Base-by-base conservation (phyloP, 1,140 invertebrate genomes). In the Camponotus pennsylvanicus region DNA sequence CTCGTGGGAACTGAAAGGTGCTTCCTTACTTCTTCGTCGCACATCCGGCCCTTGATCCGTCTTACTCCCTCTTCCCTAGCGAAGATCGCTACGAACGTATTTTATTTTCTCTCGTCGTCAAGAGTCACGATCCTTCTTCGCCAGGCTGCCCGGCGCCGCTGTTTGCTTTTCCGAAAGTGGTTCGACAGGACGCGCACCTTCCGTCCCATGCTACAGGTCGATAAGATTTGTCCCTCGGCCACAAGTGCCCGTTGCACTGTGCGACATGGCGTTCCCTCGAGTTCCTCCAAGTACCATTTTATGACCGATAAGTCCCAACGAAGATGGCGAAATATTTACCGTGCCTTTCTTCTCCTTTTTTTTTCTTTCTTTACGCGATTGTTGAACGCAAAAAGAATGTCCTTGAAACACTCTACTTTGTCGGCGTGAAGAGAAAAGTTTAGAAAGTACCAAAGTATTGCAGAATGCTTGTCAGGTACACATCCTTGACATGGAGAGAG, bases 1-100 rank as follows among this genome's bases (percentile, higher is more conserved):
- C 93, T 93, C 93, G 92, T 93, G 93, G 91, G 91, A 93, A 93
- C 83, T 80, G 86, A 91, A 93, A 91, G 92, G 89, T 92, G 92
- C 89, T 90, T 89, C 88, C 89, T 91, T 89, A 86, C 88, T 86
- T 89, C 77, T 76, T 57, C 79, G 27, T 88, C 78, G 45, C 59
- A 49, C 32, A n/a, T 40, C 70, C 73, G 11, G n/a, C 13, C 21
- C 13, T 79, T 69, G 21, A 32, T 21, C 59, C 66, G 87, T 89
- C 88, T 87, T 83, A 76, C 40, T 89, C 64, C 86, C 70, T 89
- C 77, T 76, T 66, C 64, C 66, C 21, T 52, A 61, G 57, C 34
- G 15, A 42, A 59, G 52, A 70, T 27, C 49, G 69, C 37, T 61
- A 52, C 69, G 27, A 27, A 27, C 27, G 86, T 87, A 32, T 84